These are phyloP conservation scores for Acronicta alni DNA, from an alignment of 2,888 invertebrate species.

Conservation along the genomic window DNA sequence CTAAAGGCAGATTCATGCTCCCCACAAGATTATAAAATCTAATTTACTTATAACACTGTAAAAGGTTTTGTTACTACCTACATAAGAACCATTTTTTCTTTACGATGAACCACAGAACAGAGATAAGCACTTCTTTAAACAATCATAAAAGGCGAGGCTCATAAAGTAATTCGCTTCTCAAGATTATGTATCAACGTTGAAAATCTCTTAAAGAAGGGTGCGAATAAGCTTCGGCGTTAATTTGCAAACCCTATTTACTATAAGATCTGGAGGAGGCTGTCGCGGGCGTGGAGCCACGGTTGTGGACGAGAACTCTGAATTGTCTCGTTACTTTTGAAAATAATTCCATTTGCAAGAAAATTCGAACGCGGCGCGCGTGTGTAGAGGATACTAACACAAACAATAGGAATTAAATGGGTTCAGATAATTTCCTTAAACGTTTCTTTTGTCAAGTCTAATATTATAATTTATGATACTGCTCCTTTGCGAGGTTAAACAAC, in stretches of 20 bases:
- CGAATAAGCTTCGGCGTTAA: slow-evolving; percentile 52
- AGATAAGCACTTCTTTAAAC: slow-evolving; percentile 7
- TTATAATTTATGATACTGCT: not conserved
- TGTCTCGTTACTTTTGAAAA: slow-evolving; percentile 29
- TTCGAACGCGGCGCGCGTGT: slow-evolving; percentile 1
- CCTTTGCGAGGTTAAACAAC: not conserved
- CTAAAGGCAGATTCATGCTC: no score
- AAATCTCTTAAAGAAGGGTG: slow-evolving; percentile 50
- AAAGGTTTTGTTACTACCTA: no score
- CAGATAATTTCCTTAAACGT: no score
- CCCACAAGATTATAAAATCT: no score
- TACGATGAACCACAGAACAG: not conserved
- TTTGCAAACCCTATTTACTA: slow-evolving; percentile 51
- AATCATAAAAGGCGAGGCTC: slow-evolving; percentile 16
- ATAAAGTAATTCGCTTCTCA: slow-evolving; percentile 51
- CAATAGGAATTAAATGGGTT: no score
- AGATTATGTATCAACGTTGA: slow-evolving; percentile 56
- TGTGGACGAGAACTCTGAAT: not conserved
- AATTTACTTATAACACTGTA: no score
- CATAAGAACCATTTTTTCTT: no score
- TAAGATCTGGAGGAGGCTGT: slow-evolving; percentile 7
- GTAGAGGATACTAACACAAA: not conserved
- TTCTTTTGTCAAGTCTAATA: no score
- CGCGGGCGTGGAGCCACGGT: slow-evolving; percentile 6
- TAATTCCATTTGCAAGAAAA: slow-evolving; percentile 24